These are phyloP conservation scores for Leucosticte australis DNA, from an alignment of 2,113 vertebrate species.

Conservation along the genomic window DNA sequence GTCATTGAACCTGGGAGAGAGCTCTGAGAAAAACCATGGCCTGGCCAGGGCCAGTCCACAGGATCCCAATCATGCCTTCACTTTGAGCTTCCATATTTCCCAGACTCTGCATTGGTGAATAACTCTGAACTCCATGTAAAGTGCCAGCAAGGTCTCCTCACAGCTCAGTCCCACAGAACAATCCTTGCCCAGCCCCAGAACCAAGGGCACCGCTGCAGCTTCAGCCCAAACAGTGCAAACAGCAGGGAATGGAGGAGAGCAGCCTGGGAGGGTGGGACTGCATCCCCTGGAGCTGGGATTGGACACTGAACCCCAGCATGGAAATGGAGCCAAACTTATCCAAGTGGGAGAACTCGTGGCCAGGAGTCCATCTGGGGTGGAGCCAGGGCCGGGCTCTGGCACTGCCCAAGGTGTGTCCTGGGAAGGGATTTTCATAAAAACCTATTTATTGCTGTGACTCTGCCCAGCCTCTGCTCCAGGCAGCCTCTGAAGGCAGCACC, in stretches of 20 bases:
- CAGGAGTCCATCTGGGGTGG: neutral
- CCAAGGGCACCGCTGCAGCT: neutral
- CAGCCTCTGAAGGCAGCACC: neutral
- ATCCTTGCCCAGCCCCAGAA: neutral
- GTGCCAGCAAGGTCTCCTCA: neutral
- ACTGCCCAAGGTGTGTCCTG: neutral
- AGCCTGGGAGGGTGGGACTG: neutral
- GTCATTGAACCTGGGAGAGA: neutral
- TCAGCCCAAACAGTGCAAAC: neutral
- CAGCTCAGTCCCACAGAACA: neutral
- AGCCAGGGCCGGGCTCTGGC: neutral
- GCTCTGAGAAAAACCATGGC: neutral
- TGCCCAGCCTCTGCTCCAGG: neutral
- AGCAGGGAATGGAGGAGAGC: neutral
- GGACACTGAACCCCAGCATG: rapidly evolving
- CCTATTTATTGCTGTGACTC: neutral
- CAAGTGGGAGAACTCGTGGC: neutral
- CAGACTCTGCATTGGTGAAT: rapidly evolving
- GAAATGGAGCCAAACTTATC: neutral
- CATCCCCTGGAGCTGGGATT: neutral
- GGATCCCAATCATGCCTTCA: neutral
- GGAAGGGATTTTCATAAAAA: neutral
- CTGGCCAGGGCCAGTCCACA: neutral
- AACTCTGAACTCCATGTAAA: rapidly evolving
- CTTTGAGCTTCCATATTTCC: rapidly evolving